A percentile compares a stretch with the other conserved stretches of the same genome.
Evolutionary conservation across 1,140 invertebrate genomes (phyloP).

Genomic region (Philopotamus ludificatus): DNA sequence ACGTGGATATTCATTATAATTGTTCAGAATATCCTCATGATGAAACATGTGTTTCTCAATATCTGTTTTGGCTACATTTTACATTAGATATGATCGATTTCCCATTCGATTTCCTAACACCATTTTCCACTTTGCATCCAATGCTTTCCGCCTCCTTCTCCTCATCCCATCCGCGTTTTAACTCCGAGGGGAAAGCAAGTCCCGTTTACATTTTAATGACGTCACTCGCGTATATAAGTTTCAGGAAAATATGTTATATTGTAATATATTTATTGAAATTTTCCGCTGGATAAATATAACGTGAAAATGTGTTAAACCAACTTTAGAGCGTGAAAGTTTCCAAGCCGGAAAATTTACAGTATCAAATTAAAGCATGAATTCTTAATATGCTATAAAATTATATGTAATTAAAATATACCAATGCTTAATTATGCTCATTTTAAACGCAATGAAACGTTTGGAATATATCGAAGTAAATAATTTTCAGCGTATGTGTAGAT

Average conservation of each 20-base stretch:
- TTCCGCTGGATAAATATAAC: not conserved
- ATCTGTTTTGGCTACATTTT: no score
- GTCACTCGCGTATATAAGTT: not conserved
- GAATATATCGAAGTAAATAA: not conserved
- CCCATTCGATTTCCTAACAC: conserved; percentile 12
- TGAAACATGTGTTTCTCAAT: no score
- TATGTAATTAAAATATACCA: not conserved
- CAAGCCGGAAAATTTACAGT: no score
- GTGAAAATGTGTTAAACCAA: no score
- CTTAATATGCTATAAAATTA: no score
- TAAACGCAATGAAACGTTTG: not conserved
- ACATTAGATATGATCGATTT: conserved; percentile 18
- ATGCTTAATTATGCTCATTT: not conserved
- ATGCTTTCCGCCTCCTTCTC: no score
- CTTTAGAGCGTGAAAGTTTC: no score
- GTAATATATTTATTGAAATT: not conserved
- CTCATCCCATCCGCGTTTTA: conserved; percentile 2
- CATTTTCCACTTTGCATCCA: conserved; percentile 22
- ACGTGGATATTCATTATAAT: no score
- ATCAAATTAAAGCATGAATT: no score
- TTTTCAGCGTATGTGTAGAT: not conserved
- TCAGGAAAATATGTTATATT: not conserved
- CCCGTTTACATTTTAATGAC: not conserved
- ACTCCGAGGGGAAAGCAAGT: not conserved
- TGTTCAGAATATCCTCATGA: no score